These are phyloP conservation scores for Scaptomyza graminum DNA, from an alignment of 1,140 invertebrate genomes.

Conservation along the genomic window DNA sequence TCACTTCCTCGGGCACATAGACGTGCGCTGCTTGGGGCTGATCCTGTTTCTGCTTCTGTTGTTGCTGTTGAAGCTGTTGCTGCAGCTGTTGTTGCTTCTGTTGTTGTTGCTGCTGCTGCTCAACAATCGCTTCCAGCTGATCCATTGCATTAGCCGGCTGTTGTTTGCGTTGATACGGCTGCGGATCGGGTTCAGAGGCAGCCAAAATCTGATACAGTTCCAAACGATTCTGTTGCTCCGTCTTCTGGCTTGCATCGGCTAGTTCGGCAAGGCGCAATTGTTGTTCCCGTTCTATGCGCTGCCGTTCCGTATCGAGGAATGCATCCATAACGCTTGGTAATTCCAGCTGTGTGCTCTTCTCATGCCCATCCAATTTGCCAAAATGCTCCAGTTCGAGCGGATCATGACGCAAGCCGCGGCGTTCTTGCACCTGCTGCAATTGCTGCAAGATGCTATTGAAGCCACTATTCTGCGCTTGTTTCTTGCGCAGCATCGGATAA, in stretches of 20 bases:
- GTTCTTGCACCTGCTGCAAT: constrained; percentile 68
- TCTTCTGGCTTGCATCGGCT: constrained; percentile 47
- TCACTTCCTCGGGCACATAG: constrained; percentile 73
- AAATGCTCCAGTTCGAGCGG: constrained; percentile 72
- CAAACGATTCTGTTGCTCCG: constrained; percentile 58
- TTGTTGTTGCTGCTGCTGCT: constrained; percentile 61
- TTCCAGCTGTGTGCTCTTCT: constrained; percentile 61
- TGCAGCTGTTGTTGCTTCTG: constrained; percentile 38
- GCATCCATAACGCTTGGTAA: constrained; percentile 71
- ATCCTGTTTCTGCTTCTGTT: constrained; percentile 43
- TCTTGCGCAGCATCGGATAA: constrained; percentile 85
- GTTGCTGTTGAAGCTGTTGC: constrained; percentile 42
- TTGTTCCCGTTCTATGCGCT: constrained; percentile 69
- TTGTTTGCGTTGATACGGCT: constrained; percentile 71
- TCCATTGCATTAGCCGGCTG: constrained; percentile 65
- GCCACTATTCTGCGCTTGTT: constrained; percentile 49
- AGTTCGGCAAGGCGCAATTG: constrained; percentile 47
- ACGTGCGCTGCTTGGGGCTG: constrained; percentile 36
- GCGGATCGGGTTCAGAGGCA: constrained; percentile 77
- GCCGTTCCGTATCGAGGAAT: constrained; percentile 75
- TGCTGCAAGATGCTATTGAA: constrained; percentile 61
- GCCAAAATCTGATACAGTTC: constrained; percentile 79
- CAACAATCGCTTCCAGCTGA: constrained; percentile 70
- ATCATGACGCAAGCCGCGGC: constrained; percentile 68
- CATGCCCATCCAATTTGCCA: constrained; percentile 62